phyloP scores from a whole-genome alignment of 2,113 vertebrate genomes.

The Thalassoma bifasciatum region DNA sequence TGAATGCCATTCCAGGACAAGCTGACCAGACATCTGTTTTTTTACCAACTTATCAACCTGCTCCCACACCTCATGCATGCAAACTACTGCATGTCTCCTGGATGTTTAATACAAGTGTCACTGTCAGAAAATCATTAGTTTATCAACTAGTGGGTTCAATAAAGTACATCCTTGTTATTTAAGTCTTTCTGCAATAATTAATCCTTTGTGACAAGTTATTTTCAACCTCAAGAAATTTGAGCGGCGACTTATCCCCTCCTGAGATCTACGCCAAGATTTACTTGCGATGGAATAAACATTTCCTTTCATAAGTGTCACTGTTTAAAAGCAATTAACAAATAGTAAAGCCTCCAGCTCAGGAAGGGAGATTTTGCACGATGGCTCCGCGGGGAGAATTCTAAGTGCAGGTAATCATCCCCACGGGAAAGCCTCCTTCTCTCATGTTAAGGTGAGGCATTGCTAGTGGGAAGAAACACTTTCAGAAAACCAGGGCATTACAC shows the following conservation, averaged over 20 bases:
- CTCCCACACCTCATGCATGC: no score
- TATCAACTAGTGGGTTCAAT: no score
- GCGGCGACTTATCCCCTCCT: not conserved
- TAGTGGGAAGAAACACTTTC: slow-evolving; percentile 37
- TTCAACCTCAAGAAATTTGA: slow-evolving; percentile 3
- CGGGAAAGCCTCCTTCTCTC: slow-evolving; percentile 35
- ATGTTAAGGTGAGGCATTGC: slow-evolving; percentile 28
- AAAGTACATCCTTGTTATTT: not conserved
- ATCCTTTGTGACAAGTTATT: not conserved
- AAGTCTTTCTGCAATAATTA: not conserved
- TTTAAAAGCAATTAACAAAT: slow-evolving; percentile 59
- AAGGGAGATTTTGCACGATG: slow-evolving; percentile 15
- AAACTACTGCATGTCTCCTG: not conserved
- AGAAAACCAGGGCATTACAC: slow-evolving; percentile 44
- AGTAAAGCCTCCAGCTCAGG: slow-evolving; percentile 30
- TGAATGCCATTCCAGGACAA: no score
- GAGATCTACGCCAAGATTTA: slow-evolving; percentile 29
- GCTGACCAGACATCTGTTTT: no score
- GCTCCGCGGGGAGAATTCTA: slow-evolving; percentile 51
- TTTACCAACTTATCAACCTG: no score
- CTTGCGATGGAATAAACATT: slow-evolving; percentile 38
- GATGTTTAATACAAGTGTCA: not conserved
- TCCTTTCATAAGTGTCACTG: slow-evolving; percentile 30
- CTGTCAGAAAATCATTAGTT: not conserved
- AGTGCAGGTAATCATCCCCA: slow-evolving; percentile 70